phyloP scores from a whole-genome alignment of 1,140 invertebrate species.

The Neotoxoptera formosana region DNA sequence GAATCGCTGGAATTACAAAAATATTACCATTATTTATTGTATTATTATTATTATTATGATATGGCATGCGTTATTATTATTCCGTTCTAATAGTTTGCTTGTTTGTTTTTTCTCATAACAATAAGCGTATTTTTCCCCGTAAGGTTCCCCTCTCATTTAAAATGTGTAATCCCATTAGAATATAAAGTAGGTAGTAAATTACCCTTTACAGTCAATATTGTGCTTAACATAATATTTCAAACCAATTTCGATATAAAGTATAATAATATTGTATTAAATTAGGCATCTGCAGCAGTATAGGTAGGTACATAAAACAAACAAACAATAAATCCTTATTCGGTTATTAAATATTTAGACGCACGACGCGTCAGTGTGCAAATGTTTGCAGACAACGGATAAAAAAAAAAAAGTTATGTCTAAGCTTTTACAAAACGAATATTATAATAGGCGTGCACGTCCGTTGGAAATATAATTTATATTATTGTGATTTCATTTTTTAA shows the following conservation, averaged over 20 bases:
- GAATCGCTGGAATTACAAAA: background rate
- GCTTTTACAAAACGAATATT: background rate
- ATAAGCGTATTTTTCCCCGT: background rate
- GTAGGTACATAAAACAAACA: background rate
- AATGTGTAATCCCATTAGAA: background rate
- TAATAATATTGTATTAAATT: background rate
- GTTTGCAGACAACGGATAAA: background rate
- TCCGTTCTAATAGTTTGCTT: background rate
- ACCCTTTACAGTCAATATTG: background rate
- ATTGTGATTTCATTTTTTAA: too few relatives aligned
- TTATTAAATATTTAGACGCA: slow-evolving; percentile 3
- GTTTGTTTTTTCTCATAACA: background rate
- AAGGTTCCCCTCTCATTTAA: background rate
- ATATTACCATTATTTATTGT: background rate
- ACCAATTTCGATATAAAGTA: background rate
- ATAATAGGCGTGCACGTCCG: background rate
- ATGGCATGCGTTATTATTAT: background rate
- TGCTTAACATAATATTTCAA: background rate
- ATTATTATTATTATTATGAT: background rate
- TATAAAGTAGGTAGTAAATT: background rate
- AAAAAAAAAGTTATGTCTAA: background rate
- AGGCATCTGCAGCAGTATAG: background rate
- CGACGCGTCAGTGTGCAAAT: background rate
- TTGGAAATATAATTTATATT: too few relatives aligned
- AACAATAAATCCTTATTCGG: background rate